phyloP scores from a whole-genome alignment of 2,888 invertebrate genomes.

The Nasonia oneida region DNA sequence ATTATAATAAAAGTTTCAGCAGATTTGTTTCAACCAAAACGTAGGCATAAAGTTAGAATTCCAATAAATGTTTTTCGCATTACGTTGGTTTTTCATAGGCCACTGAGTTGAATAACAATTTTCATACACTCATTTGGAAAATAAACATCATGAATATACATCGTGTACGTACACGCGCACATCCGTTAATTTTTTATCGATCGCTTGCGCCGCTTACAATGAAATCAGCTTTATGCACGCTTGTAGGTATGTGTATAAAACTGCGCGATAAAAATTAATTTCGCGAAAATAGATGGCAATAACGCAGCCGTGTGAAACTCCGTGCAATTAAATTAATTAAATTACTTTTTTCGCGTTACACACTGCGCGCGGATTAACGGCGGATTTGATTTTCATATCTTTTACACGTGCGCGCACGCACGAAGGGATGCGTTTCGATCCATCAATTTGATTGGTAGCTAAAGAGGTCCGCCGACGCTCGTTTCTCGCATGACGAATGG shows the following conservation, averaged over 20 bases:
- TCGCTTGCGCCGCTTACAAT: neutral
- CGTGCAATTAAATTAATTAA: neutral
- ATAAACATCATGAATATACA: neutral
- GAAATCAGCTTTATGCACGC: neutral
- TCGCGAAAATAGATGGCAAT: neutral
- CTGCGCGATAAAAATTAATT: neutral
- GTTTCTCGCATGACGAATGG: neutral
- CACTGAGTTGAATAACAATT: too few relatives aligned
- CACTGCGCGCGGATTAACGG: neutral
- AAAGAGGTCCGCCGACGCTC: neutral
- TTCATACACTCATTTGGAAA: too few relatives aligned
- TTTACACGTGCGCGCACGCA: neutral
- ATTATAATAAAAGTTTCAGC: neutral
- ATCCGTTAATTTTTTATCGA: neutral
- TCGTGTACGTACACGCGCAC: neutral
- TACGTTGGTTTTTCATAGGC: too few relatives aligned
- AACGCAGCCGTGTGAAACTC: neutral
- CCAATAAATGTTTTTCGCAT: neutral
- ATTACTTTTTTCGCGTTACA: neutral
- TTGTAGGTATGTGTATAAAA: too few relatives aligned
- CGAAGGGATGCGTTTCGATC: neutral
- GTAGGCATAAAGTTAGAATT: neutral
- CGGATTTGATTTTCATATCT: neutral
- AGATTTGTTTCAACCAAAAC: neutral
- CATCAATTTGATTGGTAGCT: slow-evolving; percentile 16